phyloP scores from a whole-genome alignment of 2,888 invertebrate genomes.

The Trichogramma evanescens region DNA sequence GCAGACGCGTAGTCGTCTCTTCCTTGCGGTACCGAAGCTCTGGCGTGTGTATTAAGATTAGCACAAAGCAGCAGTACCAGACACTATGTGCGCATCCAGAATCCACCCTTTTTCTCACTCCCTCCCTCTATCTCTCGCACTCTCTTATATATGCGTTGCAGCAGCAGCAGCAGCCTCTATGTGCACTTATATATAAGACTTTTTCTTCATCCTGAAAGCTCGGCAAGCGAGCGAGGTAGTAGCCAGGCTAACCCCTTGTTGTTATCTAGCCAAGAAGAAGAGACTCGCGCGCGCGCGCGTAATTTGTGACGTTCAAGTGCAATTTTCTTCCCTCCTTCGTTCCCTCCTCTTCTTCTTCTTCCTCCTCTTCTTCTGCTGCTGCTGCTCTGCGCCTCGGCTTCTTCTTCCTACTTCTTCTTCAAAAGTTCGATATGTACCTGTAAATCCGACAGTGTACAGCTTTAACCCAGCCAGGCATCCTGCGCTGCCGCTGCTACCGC shows the following conservation, averaged over 20 bases:
- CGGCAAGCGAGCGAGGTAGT: background rate
- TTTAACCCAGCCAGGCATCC: no score
- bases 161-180: no score
- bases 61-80: constrained; percentile 33
- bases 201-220: background rate
- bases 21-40: constrained; percentile 22
- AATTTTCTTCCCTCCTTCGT: constrained; percentile 9
- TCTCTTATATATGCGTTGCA: background rate
- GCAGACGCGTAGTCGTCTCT: constrained; percentile 2
- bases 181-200: background rate
- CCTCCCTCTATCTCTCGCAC: constrained; percentile 4
- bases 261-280: constrained; percentile 21
- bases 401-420: background rate
- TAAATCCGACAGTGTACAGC: constrained; percentile 1
- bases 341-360: background rate
- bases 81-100: constrained; percentile 2
- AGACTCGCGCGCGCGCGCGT: constrained; percentile 7
- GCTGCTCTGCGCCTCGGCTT: background rate
- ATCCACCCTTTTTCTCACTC: constrained; percentile 12
- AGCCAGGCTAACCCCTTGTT: constrained; percentile 6
- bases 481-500: no score
- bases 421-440: background rate
- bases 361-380: background rate
- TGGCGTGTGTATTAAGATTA: constrained; percentile 35
- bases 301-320: constrained; percentile 25